Base-by-base conservation (phyloP, 2,113 vertebrate species). In the Struthidea cinerea region DNA sequence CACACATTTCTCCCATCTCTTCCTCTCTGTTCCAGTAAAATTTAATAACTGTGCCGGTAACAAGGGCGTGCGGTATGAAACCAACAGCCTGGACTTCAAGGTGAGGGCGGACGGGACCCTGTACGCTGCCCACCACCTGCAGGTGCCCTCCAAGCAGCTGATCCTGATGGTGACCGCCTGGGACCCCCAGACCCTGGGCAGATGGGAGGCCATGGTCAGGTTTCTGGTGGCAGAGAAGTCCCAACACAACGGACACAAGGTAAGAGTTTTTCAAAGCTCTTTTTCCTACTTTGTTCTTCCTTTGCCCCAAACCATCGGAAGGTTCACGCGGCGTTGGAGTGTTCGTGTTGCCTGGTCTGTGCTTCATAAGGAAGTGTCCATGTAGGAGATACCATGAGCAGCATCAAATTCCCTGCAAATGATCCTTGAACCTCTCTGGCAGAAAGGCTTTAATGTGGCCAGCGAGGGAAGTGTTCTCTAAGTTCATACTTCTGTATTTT, bases 31-130 rank as follows among this genome's bases (percentile, higher is more conserved):
- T 97, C 68, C 96, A 99, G 99, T 99, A 78, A 98, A 98, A 96
- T 99, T 99, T 96, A 98, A 98, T 77, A 98, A 98, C 98, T 99
- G 99, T 96, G 84, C 97, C 18, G 98, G 98, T 90, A 98, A 98
- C 69, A 96, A 98, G 59, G 98, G 97, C 30, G 97, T 98, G 69
- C 98, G 87, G 18, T 99, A 99, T 32, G 98, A 98, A 96, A 99
- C 98, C 98, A 98, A 97, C 83, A 98, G 98, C 96, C 83, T 98
- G 79, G 96, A 98, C 97, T 99, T 99, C 98, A 97, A 97, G 75
- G 98, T 99, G 84, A 95, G 97, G 59, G 95, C 96, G 0, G 99
- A 99, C 20, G 99, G 99, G 39, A 99, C 98, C 14, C 89, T 99
- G 88, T 98, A 98, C 5, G 97, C 98, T 19, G 96, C 97, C 89